Conservation (phyloP, 2,113 vertebrate species). For the Rhabdornis inornatus region DNA sequence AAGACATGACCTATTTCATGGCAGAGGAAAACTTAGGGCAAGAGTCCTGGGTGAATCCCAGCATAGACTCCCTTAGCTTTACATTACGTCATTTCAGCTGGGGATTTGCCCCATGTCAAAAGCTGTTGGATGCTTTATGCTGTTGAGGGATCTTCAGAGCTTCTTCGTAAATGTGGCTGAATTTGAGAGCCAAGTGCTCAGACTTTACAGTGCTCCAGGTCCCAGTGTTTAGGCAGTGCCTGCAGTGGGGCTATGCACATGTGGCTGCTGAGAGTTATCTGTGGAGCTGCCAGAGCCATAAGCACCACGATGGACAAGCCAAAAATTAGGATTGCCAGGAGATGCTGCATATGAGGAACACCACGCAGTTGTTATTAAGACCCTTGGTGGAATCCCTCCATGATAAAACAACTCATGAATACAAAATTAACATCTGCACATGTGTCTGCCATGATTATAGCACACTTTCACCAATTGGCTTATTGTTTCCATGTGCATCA, state of each 20-base stretch:
- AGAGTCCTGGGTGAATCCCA: background rate
- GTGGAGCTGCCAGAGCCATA: background rate
- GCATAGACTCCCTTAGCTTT: background rate
- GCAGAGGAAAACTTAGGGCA: background rate
- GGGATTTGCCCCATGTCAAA: background rate
- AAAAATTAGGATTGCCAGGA: background rate
- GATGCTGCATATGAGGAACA: background rate
- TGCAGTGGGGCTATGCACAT: accelerated
- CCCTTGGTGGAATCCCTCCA: background rate
- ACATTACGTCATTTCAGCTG: background rate
- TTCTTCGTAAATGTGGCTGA: background rate
- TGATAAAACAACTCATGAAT: background rate
- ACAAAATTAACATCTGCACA: background rate
- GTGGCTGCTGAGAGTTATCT: background rate
- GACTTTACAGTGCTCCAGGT: background rate
- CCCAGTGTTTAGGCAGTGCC: background rate
- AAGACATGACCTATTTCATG: background rate
- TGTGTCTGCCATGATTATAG: background rate
- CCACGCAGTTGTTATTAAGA: background rate
- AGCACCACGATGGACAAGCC: background rate
- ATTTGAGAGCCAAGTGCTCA: background rate
- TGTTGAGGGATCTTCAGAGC: background rate
- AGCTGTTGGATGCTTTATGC: background rate
- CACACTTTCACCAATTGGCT: background rate
- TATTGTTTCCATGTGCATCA: background rate